Percentiles rank a stretch among this genome's conserved stretches.
These are phyloP conservation scores for Ahaetulla prasina DNA, from an alignment of 2,113 vertebrate genomes.

Conservation along the genomic window DNA sequence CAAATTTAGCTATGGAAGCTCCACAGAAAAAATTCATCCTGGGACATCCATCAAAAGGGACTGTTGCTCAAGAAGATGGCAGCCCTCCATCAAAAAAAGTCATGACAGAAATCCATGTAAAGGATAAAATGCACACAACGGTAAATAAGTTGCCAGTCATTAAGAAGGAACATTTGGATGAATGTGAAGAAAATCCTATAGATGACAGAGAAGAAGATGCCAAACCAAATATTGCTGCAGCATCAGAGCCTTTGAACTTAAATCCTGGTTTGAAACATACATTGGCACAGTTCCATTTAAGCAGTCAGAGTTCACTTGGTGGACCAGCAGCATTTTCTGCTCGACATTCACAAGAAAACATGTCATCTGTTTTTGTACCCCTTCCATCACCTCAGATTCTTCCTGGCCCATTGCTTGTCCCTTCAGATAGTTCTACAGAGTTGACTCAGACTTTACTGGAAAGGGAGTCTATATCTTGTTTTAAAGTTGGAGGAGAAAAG, in stretches of 20 bases:
- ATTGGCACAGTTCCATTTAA: conserved; percentile 93
- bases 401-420: conserved; percentile 90
- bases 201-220: conserved; percentile 57
- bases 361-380: conserved; percentile 80
- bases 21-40: conserved; percentile 76
- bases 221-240: conserved; percentile 65
- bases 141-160: conserved; percentile 78
- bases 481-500: conserved; percentile 95
- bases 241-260: conserved; percentile 83
- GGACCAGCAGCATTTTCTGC: conserved; percentile 96
- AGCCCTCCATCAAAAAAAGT: conserved; percentile 87
- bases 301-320: conserved; percentile 94
- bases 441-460: conserved; percentile 92
- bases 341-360: conserved; percentile 83
- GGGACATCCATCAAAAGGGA: conserved; percentile 63
- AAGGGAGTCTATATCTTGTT: conserved; percentile 95
- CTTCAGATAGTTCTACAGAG: conserved; percentile 94
- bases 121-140: conserved; percentile 72
- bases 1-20: conserved; percentile 77
- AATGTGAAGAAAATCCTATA: conserved; percentile 71
- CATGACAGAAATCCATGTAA: conserved; percentile 84
- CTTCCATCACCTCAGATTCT: conserved; percentile 87
- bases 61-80: conserved; percentile 75
- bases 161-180: conserved; percentile 86
- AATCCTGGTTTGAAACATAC: conserved; percentile 97